Evolutionary conservation across 1,140 invertebrate genomes (phyloP).

Genomic region (Metaphire vulgaris): DNA sequence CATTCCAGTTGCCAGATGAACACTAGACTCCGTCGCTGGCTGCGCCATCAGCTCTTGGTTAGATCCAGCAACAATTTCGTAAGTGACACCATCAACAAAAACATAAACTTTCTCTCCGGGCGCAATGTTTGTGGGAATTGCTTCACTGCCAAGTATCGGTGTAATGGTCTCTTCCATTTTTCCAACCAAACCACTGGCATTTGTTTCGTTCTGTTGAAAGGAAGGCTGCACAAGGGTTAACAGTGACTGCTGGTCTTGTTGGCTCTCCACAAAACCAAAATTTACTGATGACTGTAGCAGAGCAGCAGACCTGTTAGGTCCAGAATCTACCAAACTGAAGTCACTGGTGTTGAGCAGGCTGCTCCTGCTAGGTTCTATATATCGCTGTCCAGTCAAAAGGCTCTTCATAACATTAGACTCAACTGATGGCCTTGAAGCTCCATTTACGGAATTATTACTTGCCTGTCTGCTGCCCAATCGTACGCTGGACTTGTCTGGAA

Average conservation of each 20-base stretch:
- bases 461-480: background rate
- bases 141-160: background rate
- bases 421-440: background rate
- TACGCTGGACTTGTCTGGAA: background rate
- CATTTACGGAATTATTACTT: background rate
- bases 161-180: background rate
- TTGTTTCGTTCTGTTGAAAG: background rate
- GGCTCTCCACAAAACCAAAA: background rate
- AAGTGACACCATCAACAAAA: conserved; percentile 7
- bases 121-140: background rate
- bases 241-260: background rate
- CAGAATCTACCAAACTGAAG: background rate
- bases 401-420: conserved; percentile 22
- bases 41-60: conserved; percentile 20
- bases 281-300: background rate
- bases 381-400: conserved; percentile 13
- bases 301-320: background rate
- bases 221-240: too few relatives aligned
- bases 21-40: background rate
- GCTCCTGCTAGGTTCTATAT: background rate
- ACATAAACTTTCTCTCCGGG: conserved; percentile 20
- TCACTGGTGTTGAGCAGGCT: background rate
- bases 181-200: background rate
- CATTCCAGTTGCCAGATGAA: background rate
- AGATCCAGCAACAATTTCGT: conserved; percentile 10